These are phyloP conservation scores for Clistopyga incitator DNA, from an alignment of 2,888 invertebrate genomes.

Conservation along the genomic window DNA sequence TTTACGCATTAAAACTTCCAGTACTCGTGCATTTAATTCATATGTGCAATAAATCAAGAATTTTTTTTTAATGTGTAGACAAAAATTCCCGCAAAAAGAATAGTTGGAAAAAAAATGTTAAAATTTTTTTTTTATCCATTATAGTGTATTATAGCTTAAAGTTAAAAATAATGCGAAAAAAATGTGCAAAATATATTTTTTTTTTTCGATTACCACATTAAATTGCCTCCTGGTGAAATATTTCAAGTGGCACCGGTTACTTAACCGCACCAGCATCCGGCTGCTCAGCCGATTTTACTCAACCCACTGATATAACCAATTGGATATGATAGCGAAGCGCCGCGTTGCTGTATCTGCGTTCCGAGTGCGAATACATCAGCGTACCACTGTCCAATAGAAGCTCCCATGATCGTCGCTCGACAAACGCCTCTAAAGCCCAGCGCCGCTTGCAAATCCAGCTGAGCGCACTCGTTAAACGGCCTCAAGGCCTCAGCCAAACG, in stretches of 20 bases:
- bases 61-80: too few relatives aligned
- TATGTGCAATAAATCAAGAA: too few relatives aligned
- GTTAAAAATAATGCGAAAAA: too few relatives aligned
- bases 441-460: conserved; percentile 41
- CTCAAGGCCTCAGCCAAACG: conserved; percentile 50
- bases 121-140: too few relatives aligned
- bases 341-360: neutral
- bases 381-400: neutral
- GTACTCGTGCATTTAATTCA: too few relatives aligned
- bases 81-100: too few relatives aligned
- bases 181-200: too few relatives aligned
- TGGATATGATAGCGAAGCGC: neutral
- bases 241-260: neutral
- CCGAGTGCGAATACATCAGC: conserved; percentile 1
- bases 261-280: conserved; percentile 13
- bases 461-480: conserved; percentile 38
- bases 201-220: neutral
- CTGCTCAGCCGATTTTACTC: neutral
- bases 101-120: too few relatives aligned
- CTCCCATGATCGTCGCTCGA: conserved; percentile 18
- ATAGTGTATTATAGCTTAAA: too few relatives aligned
- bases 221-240: neutral
- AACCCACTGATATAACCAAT: neutral
- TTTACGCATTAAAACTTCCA: too few relatives aligned
- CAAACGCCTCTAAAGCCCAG: neutral